These are phyloP conservation scores for Drosophila kuntzei DNA, from an alignment of 2,888 invertebrate genomes.

Conservation along the genomic window DNA sequence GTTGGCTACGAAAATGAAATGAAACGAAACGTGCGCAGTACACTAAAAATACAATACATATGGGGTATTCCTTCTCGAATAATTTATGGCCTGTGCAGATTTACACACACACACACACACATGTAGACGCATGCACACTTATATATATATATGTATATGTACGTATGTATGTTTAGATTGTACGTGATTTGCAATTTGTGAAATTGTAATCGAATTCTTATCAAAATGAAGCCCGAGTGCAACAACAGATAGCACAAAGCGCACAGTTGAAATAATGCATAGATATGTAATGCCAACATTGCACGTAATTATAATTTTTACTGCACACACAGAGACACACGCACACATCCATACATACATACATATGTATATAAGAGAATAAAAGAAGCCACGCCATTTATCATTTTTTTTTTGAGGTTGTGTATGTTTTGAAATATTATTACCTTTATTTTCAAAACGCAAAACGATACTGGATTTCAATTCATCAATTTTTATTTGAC, in stretches of 20 bases:
- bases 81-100: conserved; percentile 24
- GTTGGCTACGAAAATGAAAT: conserved; percentile 35
- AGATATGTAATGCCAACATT: conserved; percentile 48
- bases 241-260: background rate
- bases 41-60: conserved; percentile 42
- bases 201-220: conserved; percentile 28
- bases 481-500: conserved; percentile 26
- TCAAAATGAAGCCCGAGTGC: conserved; percentile 11
- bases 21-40: conserved; percentile 61
- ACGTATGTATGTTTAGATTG: background rate
- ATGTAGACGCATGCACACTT: background rate
- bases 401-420: conserved; percentile 70
- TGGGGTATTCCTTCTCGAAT: conserved; percentile 32
- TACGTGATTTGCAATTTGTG: conserved; percentile 15
- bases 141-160: background rate
- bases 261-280: conserved; percentile 6
- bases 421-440: conserved; percentile 21
- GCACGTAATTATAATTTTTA: conserved; percentile 61
- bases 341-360: conserved; percentile 14
- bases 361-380: conserved; percentile 16
- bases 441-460: conserved; percentile 32
- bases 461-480: conserved; percentile 30
- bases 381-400: conserved; percentile 69
- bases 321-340: conserved; percentile 36
- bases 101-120: conserved; percentile 5